phyloP scores from a whole-genome alignment of 2,797 vertebrate genomes.

The Alosa sapidissima region DNA sequence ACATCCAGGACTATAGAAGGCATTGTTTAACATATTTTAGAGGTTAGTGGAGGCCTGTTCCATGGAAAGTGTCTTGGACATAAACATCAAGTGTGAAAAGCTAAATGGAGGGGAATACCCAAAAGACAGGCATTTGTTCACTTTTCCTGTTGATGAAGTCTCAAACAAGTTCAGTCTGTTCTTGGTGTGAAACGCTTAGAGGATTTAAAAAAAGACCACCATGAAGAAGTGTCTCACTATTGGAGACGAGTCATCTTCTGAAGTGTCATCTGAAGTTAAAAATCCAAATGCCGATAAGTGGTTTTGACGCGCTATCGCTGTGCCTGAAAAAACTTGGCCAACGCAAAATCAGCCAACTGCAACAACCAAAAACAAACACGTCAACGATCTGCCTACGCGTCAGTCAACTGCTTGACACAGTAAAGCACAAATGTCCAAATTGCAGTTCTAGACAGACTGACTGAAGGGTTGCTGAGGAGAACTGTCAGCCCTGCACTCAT shows the following conservation, averaged over 20 bases:
- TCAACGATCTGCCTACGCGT: not conserved
- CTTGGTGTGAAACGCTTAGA: not conserved
- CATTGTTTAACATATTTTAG: constrained; percentile 10
- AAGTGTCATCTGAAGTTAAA: not conserved
- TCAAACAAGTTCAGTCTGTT: not conserved
- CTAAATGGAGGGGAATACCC: not conserved
- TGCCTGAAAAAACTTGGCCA: not conserved
- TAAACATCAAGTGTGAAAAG: not conserved
- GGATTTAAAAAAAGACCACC: not conserved
- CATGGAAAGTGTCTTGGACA: not conserved
- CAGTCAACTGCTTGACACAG: not conserved
- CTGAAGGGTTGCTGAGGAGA: not conserved
- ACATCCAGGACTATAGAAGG: not conserved
- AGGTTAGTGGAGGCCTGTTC: not conserved
- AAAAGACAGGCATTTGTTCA: constrained; percentile 18
- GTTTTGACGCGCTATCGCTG: not conserved
- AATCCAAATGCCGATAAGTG: not conserved
- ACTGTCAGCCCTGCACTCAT: not conserved
- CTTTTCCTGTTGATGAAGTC: not conserved
- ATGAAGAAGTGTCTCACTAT: not conserved
- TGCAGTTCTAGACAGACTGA: not conserved
- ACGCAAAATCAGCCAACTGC: not conserved
- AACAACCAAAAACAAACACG: constrained; percentile 7
- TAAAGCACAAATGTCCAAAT: not conserved
- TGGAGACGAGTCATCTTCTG: not conserved